A percentile compares a stretch with the other conserved stretches of the same genome.
phyloP scores from a whole-genome alignment of 2,888 invertebrate species.

The Galeruca laticollis region DNA sequence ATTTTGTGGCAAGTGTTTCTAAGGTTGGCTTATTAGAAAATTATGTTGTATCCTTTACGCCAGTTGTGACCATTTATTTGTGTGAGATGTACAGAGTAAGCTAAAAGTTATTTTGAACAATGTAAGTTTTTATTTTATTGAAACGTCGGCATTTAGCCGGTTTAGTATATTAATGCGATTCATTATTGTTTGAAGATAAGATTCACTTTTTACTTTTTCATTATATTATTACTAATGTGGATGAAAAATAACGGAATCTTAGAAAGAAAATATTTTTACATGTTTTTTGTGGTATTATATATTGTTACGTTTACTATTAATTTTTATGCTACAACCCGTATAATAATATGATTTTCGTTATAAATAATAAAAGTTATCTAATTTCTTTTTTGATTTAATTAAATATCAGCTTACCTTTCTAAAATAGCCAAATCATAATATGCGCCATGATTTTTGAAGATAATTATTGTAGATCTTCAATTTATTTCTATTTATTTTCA shows the following conservation, averaged over 20 bases:
- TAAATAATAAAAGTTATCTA: slow-evolving; percentile 4
- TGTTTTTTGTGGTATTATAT: slow-evolving; percentile 1
- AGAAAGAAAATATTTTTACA: neutral
- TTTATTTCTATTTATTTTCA: no score
- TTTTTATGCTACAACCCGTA: neutral
- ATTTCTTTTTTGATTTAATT: neutral
- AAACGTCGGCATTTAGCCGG: neutral
- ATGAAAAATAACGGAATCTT: neutral
- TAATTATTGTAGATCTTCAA: neutral
- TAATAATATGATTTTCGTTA: neutral
- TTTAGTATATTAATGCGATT: neutral
- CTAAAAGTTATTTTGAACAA: neutral
- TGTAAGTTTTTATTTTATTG: neutral
- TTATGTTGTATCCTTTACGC: neutral
- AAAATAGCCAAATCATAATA: neutral
- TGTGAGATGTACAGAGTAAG: slow-evolving; percentile 21
- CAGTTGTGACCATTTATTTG: slow-evolving; percentile 6
- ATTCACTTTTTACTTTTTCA: neutral
- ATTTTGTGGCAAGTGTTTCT: slow-evolving; percentile 12
- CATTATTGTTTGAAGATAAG: neutral
- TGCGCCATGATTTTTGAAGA: neutral
- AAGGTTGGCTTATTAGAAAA: neutral
- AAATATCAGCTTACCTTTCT: neutral
- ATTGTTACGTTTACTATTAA: neutral
- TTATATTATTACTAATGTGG: slow-evolving; percentile 4